A percentile compares a stretch with the other conserved stretches of the same genome.
These are phyloP conservation scores for Threskiornis aethiopicus DNA, from an alignment of 2,797 vertebrate genomes.

Conservation along the genomic window DNA sequence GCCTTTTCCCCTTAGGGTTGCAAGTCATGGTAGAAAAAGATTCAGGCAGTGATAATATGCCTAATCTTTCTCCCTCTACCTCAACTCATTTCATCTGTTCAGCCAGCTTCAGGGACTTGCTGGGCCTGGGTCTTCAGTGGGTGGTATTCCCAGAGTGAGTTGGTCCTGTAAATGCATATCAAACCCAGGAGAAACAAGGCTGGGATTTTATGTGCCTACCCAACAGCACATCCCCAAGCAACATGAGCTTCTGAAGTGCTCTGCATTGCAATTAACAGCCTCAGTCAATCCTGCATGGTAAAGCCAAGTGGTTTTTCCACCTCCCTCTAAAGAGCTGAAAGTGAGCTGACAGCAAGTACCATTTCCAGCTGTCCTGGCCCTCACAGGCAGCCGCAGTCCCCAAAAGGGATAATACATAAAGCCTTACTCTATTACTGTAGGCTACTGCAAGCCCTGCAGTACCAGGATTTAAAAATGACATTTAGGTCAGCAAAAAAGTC, in stretches of 20 bases:
- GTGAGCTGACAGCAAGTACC: not conserved
- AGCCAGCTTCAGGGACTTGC: not conserved
- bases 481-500: not conserved
- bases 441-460: not conserved
- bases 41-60: too few relatives aligned
- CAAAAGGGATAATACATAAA: not conserved
- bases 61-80: not conserved
- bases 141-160: not conserved
- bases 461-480: not conserved
- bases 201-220: not conserved
- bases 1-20: too few relatives aligned
- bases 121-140: too few relatives aligned
- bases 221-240: too few relatives aligned
- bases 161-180: not conserved
- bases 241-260: accelerated
- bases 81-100: not conserved
- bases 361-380: not conserved
- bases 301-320: not conserved
- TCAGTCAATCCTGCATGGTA: too few relatives aligned
- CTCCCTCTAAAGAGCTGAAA: too few relatives aligned
- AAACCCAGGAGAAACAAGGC: not conserved
- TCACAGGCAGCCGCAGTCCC: not conserved
- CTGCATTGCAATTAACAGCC: not conserved
- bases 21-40: accelerated
- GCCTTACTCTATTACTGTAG: not conserved